These are phyloP conservation scores for Oceanodroma leucorhoa DNA, from an alignment of 2,797 vertebrate genomes.

Conservation along the genomic window DNA sequence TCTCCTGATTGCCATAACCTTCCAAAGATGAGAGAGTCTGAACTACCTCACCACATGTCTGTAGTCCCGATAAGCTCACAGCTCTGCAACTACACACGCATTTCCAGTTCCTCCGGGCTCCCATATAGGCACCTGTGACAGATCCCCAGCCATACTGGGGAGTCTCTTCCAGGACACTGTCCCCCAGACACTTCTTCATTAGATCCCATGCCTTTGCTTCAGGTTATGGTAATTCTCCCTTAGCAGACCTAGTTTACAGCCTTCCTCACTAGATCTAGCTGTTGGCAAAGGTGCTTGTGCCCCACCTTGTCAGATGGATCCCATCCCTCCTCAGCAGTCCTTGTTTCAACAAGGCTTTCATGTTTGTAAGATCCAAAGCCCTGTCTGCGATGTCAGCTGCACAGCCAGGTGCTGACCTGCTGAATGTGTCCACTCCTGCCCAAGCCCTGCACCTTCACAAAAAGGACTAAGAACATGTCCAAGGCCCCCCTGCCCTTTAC, in stretches of 20 bases:
- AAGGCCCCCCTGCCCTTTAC: neutral
- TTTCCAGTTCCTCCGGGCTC: accelerated
- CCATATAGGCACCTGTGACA: neutral
- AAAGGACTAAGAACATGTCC: neutral
- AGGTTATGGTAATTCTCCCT: neutral
- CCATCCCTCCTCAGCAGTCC: neutral
- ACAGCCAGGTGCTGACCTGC: neutral
- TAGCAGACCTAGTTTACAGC: neutral
- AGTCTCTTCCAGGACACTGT: neutral
- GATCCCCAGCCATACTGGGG: neutral
- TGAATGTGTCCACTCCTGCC: neutral
- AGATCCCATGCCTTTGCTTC: neutral
- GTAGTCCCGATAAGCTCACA: neutral
- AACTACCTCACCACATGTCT: neutral
- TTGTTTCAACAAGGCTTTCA: neutral
- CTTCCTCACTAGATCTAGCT: neutral
- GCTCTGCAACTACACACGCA: neutral
- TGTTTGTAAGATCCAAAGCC: neutral
- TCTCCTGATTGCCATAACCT: neutral
- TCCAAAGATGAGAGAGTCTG: neutral
- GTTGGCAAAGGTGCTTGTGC: neutral
- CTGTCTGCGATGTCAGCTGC: neutral
- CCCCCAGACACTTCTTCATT: neutral
- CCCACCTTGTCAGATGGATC: neutral
- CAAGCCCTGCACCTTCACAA: neutral